Evolutionary conservation across 2,888 invertebrate genomes (phyloP).

Genomic region (Euzophera pinguis): DNA sequence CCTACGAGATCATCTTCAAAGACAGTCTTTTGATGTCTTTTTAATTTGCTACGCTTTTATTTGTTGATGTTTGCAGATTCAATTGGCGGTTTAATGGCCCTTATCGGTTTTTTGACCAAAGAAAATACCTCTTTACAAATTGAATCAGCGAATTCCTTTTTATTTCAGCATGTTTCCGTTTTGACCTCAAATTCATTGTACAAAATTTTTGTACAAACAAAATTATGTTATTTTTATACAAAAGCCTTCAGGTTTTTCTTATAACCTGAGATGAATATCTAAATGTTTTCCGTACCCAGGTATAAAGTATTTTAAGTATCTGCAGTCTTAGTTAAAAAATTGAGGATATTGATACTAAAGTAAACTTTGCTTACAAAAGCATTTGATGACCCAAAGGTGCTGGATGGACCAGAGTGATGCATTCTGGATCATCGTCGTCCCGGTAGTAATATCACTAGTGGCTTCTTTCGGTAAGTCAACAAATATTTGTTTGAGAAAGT

Average conservation of each 20-base stretch:
- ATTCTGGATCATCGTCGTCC: slow-evolving; percentile 82
- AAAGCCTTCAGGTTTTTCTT: no score
- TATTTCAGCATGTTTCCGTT: neutral
- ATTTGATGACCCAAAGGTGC: slow-evolving; percentile 68
- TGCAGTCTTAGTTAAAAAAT: no score
- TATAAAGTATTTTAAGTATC: no score
- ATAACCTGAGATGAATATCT: no score
- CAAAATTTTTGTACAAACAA: no score
- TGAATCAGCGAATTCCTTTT: neutral
- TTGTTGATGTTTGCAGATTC: neutral
- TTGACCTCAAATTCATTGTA: no score
- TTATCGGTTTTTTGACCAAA: neutral
- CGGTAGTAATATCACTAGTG: slow-evolving; percentile 80
- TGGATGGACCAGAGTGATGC: slow-evolving; percentile 83
- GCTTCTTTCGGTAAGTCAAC: slow-evolving; percentile 78
- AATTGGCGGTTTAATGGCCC: neutral
- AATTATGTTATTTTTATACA: no score
- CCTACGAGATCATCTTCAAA: no score
- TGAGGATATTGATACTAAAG: no score
- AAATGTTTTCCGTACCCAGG: no score
- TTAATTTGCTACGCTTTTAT: neutral
- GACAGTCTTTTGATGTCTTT: neutral
- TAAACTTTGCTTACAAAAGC: no score
- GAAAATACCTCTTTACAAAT: neutral
- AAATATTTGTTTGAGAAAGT: neutral